Conservation (phyloP, 2,888 invertebrate genomes). For the Cinara cedri region DNA sequence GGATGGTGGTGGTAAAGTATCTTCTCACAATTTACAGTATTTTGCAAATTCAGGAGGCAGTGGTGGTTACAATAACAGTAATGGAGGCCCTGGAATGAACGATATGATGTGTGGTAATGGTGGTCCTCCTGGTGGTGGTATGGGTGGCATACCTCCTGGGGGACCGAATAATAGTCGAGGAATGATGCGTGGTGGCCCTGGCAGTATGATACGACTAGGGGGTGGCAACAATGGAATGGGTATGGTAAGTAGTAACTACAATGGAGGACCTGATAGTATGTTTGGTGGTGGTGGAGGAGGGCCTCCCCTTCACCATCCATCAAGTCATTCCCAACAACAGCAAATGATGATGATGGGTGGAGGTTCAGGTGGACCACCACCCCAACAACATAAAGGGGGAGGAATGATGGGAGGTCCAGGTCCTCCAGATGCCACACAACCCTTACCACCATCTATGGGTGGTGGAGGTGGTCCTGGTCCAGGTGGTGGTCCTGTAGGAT, state of each 20-base stretch:
- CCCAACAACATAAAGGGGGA: constrained; percentile 52
- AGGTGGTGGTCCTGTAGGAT: constrained; percentile 69
- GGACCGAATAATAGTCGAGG: constrained; percentile 55
- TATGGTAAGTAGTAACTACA: constrained; percentile 57
- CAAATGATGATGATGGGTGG: constrained; percentile 56
- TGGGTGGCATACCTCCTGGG: constrained; percentile 42
- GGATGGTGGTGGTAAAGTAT: constrained; percentile 72
- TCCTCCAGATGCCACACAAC: constrained; percentile 70
- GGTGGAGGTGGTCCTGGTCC: constrained; percentile 42
- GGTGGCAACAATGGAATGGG: constrained; percentile 58
- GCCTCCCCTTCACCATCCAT: constrained; percentile 31
- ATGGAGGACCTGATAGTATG: constrained; percentile 58
- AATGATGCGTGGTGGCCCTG: constrained; percentile 54
- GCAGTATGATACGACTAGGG: constrained; percentile 55
- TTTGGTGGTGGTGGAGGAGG: constrained; percentile 58
- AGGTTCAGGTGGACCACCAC: constrained; percentile 58
- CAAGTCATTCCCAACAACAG: constrained; percentile 32
- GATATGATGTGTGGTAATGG: constrained; percentile 62
- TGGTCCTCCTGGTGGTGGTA: constrained; percentile 50
- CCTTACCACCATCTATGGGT: constrained; percentile 76
- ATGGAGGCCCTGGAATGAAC: constrained; percentile 58
- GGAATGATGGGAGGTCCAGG: constrained; percentile 51
- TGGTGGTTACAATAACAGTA: constrained; percentile 58
- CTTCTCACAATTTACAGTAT: constrained; percentile 75
- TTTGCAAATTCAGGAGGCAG: constrained; percentile 68